Evolutionary conservation across 2,888 invertebrate genomes (phyloP).

Genomic region (Chloroclystis v-ata): DNA sequence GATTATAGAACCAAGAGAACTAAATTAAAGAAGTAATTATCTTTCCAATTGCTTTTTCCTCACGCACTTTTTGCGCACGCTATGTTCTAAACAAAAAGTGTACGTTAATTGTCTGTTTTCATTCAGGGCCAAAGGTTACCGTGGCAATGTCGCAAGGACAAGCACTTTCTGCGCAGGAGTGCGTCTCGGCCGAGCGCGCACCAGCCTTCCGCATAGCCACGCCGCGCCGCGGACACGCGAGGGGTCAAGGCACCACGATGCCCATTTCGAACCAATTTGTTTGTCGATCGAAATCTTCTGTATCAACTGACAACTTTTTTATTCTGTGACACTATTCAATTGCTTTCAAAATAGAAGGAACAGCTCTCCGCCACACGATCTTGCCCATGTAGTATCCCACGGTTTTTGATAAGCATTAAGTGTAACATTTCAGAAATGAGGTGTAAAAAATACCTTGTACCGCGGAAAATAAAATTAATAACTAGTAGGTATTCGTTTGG

Average conservation of each 20-base stretch:
- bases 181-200: conserved; percentile 57
- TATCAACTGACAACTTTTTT: no score
- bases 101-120: conserved; percentile 27
- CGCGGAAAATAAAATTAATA: no score
- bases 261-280: conserved; percentile 47
- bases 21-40: conserved; percentile 3
- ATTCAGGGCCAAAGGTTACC: conserved; percentile 58
- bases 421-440: no score
- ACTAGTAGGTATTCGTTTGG: no score
- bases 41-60: conserved; percentile 2
- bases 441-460: no score
- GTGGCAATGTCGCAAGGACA: conserved; percentile 63
- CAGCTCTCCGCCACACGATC: no score
- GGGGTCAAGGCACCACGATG: conserved; percentile 55
- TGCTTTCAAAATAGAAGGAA: not conserved
- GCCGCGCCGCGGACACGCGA: conserved; percentile 37
- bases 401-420: no score
- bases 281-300: conserved; percentile 15
- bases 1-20: no score
- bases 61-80: conserved; percentile 2
- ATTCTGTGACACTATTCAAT: not conserved
- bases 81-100: conserved; percentile 12
- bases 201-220: conserved; percentile 66
- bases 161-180: conserved; percentile 73
- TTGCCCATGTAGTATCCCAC: no score